phyloP scores from a whole-genome alignment of 2,797 vertebrate genomes.

The Spheniscus humboldti region DNA sequence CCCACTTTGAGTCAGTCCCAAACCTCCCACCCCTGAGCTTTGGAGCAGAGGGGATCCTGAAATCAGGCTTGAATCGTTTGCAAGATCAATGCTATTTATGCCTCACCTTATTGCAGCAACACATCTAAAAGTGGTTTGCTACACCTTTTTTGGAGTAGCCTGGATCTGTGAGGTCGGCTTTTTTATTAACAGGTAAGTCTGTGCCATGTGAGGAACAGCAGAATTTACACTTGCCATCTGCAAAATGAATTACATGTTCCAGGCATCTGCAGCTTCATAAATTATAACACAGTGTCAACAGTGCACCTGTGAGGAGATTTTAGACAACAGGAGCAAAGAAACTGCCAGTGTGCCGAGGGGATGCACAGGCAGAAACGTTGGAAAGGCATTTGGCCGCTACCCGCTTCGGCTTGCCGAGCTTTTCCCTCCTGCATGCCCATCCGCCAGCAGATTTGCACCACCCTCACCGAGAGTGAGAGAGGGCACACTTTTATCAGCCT shows the following conservation, averaged over 20 bases:
- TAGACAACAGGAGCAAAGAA: constrained; percentile 14
- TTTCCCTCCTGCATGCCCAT: neutral
- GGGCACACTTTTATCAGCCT: neutral
- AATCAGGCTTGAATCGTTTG: neutral
- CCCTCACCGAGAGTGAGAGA: neutral
- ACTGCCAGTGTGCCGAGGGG: neutral
- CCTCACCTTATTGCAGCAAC: neutral
- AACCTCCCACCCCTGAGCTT: neutral
- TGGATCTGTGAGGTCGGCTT: neutral
- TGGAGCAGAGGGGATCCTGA: neutral
- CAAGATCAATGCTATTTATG: neutral
- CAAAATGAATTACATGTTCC: constrained; percentile 35
- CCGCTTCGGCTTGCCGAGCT: neutral
- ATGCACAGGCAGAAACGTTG: neutral
- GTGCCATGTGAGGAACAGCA: constrained; percentile 35
- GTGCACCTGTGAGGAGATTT: constrained; percentile 44
- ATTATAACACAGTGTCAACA: constrained; percentile 49
- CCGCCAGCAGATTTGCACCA: neutral
- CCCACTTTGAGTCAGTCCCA: neutral
- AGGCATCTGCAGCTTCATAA: constrained; percentile 41
- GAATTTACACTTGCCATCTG: constrained; percentile 46
- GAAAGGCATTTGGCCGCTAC: neutral
- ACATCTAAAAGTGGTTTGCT: neutral
- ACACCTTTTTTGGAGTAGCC: neutral
- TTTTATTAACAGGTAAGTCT: constrained; percentile 7